Base-by-base conservation (phyloP, 1,140 invertebrate species). In the Pseudomyrmex flavicornis region DNA sequence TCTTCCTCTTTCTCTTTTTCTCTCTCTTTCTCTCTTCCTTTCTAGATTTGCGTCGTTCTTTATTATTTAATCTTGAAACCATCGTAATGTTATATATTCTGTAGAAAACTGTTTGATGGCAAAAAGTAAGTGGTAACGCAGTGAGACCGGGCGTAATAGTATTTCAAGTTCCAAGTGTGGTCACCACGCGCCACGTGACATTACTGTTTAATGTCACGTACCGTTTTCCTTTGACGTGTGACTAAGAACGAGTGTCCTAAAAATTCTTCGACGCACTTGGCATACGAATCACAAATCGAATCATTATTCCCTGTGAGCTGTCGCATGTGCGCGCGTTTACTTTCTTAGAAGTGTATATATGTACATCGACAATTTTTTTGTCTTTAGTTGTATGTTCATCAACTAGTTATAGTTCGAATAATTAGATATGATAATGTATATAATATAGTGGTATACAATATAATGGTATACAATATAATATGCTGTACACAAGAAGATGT, bases 181-280 rank as follows among this genome's bases (percentile, higher is more conserved):
- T 80, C 72, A 69, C 77, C 54, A 35, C 35, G 13, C 44, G 75
- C 87, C 83, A 79, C 86, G 68, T 85, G 86, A 72, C 87, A 88
- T 88, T 88, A 88, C 79, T 85, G 77, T 79, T 88, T 88, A 88
- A 88, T 88, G 86, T 88, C 87, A 88, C 87, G 87, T 88, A 88
- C 77, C 61, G 87, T 88, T 88, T 88, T 84, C 69, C 79, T 88
- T 85, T 83, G 9, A 77, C 83, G 62, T 85, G 83, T 85, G 86
- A 88, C 87, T 86, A 73, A 75, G 82, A 89, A 84, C 84, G 73
- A 77, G 58, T 61, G 87, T 88, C 83, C 86, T 88, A 83, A 88
- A 88, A 88, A 88, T 88, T 84, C 86, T 65, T 65, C 59, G 68
- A 87, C 85, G 52, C 15, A 4, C n/a, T 4, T 44, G 56, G 88